A percentile compares a stretch with the other conserved stretches of the same genome.
phyloP scores from a whole-genome alignment of 2,888 invertebrate genomes.

The Mayetiola destructor region DNA sequence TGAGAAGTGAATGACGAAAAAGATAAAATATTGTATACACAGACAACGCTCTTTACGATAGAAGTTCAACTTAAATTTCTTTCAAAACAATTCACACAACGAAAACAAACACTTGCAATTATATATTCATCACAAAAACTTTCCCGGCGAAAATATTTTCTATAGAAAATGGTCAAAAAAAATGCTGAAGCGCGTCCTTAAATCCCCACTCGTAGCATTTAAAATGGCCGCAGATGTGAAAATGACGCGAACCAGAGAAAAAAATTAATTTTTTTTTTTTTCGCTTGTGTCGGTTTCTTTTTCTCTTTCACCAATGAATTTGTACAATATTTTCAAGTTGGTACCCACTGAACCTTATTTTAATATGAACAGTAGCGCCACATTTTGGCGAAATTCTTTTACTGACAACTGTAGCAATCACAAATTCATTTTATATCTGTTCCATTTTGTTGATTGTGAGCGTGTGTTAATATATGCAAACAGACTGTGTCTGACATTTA shows the following conservation, averaged over 20 bases:
- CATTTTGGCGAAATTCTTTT: neutral
- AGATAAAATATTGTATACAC: too few relatives aligned
- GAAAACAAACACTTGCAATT: constrained; percentile 2
- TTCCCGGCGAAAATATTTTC: constrained; percentile 1
- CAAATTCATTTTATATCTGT: too few relatives aligned
- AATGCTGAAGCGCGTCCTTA: constrained; percentile 14
- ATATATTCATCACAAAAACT: constrained; percentile 1
- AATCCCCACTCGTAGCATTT: constrained; percentile 10
- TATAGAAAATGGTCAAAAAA: constrained; percentile 2
- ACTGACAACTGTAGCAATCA: neutral
- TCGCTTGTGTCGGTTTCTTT: neutral
- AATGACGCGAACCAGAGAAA: constrained; percentile 13
- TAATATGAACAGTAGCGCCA: neutral
- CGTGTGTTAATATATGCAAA: too few relatives aligned
- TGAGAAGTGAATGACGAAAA: too few relatives aligned
- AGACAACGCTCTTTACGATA: too few relatives aligned
- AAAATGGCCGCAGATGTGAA: constrained; percentile 14
- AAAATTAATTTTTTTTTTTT: too few relatives aligned
- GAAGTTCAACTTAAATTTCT: too few relatives aligned
- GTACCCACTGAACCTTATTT: neutral
- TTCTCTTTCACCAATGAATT: too few relatives aligned
- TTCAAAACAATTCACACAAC: neutral
- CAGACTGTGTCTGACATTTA: too few relatives aligned
- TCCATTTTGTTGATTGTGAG: too few relatives aligned
- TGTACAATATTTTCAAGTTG: too few relatives aligned